Evolutionary conservation across 2,797 vertebrate species (phyloP), one percentile per base, ranked within the genome.

Genomic region (Poecilia gillii): DNA sequence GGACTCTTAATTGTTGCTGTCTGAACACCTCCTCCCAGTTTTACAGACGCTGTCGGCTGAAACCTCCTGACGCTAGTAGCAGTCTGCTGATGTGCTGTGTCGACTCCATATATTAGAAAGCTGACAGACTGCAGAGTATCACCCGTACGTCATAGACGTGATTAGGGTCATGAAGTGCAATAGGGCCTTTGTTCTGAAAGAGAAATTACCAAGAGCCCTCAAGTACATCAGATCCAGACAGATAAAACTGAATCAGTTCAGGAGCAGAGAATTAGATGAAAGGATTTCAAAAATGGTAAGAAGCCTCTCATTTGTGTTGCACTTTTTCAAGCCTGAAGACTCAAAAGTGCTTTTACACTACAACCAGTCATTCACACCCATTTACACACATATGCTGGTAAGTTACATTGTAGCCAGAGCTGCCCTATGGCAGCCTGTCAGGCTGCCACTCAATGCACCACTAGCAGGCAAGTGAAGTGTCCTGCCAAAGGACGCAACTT

Each of bases 1-100:
- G 88, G 90, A 94, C 91, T 78, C 71, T 39, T 94, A 94, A 95
- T 95, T 91, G 90, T 90, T 88, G 86, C 86, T 88, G 92, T 94
- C 93, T 93, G 91, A 94, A 91, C 91, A 91, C 91, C 92, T 92
- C 91, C 93, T 94, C 93, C 94, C 93, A 87, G 86, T 91, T 89
- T 83, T 81, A 87, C 79, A 93, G 91, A 91, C 86, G 76, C 79
- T 86, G 90, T 85, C 18, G 84, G 91, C 90, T 91, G 77, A 89
- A 90, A 77, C 83, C 73, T 0, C 51, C 70, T 46, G 82, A 79
- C 53, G 74, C 84, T 79, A 80, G 85, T 82, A 85, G 83, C 74
- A 73, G 23, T 90, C 85, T 92, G 89, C 71, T 84, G 84, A 86
- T 87, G 82, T 76, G 13, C 59, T 28, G 57, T 47, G 28, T 71